Evolutionary conservation across 2,113 vertebrate genomes (phyloP), one percentile per base, ranked within the genome.

Genomic region (Vulpes ferrilata): DNA sequence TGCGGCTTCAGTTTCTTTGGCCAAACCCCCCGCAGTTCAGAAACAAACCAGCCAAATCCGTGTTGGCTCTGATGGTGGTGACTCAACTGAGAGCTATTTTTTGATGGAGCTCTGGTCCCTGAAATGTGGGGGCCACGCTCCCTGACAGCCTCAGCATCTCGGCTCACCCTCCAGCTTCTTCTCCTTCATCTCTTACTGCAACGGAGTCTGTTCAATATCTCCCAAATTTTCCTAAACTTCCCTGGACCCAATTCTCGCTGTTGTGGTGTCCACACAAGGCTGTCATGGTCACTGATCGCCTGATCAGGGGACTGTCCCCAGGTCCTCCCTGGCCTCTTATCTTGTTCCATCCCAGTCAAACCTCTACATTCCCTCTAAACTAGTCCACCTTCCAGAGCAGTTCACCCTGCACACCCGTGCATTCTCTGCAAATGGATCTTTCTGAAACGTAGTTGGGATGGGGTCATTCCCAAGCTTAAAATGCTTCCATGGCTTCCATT

Each of bases 1-100:
- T 82, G 88, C 94, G 95, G 64, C 81, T 96, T 71, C 64, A 73
- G 67, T 73, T 27, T 2, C 60, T 73, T 95, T 92, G 90, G 92
- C 97, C 92, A 96, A 96, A 83, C 81, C 76, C 53, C 55, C 65
- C 67, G 88, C 12, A 85, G 53, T 96, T 90, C 76, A 62, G 71
- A 81, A 73, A 92, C 62, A 76, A 96, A 89, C 25, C 59, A 82
- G 96, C 95, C 92, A 97, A 90, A 73, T 80, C 90, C 73, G 97
- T 30, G 87, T 73, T 97, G 98, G 95, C 81, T 97, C 69, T 2
- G 15, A 43, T 32, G 32, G 73, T 62, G 17, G 71, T 67, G 93
- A 97, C 38, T 97, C 84, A 96, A 90, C 30, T 57, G 88, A 90
- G 88, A 88, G 71, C 84, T 96, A 90, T 87, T 97, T 97, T 96